A percentile compares a stretch with the other conserved stretches of the same genome.
Evolutionary conservation across 1,140 invertebrate genomes (phyloP).

Genomic region (Diorhabda sublineata): DNA sequence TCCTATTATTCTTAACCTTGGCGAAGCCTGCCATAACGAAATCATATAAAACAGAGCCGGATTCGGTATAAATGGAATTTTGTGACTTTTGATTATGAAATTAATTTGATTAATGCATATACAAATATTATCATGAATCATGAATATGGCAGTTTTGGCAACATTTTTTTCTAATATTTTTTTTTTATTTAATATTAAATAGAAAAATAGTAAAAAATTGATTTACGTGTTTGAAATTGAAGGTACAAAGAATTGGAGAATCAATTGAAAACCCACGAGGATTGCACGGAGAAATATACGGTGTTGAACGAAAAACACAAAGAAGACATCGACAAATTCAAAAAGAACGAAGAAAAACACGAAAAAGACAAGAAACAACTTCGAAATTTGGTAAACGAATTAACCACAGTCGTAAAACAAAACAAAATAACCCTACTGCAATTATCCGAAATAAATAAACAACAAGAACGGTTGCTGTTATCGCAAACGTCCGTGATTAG

Average conservation of each 20-base stretch:
- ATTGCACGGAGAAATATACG: slow-evolving; percentile 17
- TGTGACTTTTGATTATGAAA: no score
- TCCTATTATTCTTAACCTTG: no score
- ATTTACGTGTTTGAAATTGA: no score
- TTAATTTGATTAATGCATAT: no score
- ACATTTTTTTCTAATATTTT: no score
- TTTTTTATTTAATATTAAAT: no score
- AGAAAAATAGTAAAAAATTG: no score
- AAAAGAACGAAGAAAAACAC: slow-evolving; percentile 24
- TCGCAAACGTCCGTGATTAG: slow-evolving; percentile 24
- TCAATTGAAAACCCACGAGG: not conserved
- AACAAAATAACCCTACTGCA: slow-evolving; percentile 30
- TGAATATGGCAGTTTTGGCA: no score
- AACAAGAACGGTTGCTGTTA: slow-evolving; percentile 28
- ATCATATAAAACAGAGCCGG: no score
- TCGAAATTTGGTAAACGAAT: slow-evolving; percentile 27
- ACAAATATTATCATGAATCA: no score
- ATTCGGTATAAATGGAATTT: no score
- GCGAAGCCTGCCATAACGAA: no score
- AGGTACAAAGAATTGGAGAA: not conserved
- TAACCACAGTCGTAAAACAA: slow-evolving; percentile 27
- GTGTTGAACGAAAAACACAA: slow-evolving; percentile 30
- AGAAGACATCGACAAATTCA: slow-evolving; percentile 15
- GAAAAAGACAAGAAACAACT: slow-evolving; percentile 27
- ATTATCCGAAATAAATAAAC: slow-evolving; percentile 31